Percentiles rank a stretch among this genome's conserved stretches.
These are phyloP conservation scores for Falco biarmicus DNA, from an alignment of 2,797 vertebrate species.

Conservation along the genomic window DNA sequence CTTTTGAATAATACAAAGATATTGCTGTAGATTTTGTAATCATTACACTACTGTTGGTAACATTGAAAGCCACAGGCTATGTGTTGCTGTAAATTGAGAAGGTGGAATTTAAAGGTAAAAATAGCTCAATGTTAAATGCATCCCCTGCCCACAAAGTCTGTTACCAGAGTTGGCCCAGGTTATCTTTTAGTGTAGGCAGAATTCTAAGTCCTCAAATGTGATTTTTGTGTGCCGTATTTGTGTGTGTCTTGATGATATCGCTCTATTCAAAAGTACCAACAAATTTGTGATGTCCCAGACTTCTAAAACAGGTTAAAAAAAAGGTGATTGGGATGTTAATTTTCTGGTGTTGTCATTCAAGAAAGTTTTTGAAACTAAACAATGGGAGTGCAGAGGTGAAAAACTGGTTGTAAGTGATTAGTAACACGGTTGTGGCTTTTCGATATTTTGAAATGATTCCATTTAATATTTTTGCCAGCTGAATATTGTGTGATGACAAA, in stretches of 20 bases:
- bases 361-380: not conserved
- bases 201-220: conserved; percentile 14
- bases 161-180: conserved; percentile 51
- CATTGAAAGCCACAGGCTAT: not conserved
- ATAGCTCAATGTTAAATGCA: conserved; percentile 60
- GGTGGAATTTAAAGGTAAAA: conserved; percentile 65
- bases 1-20: not conserved
- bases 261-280: not conserved
- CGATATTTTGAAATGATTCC: not conserved
- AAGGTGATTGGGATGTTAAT: not conserved
- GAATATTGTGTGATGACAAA: not conserved
- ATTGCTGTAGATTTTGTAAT: not conserved
- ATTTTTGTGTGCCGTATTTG: not conserved
- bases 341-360: not conserved
- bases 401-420: not conserved
- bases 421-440: not conserved
- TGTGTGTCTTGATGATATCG: not conserved
- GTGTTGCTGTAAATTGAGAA: conserved; percentile 55
- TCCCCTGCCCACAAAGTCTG: conserved; percentile 26
- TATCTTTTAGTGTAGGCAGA: conserved; percentile 25
- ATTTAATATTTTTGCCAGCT: not conserved
- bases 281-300: not conserved
- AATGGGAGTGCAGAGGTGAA: not conserved
- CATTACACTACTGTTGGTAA: not conserved
- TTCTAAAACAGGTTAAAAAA: not conserved